Percentiles rank a stretch among this genome's conserved stretches.
Conservation (phyloP, 2,888 invertebrate genomes). For the Pheosia tremula region DNA sequence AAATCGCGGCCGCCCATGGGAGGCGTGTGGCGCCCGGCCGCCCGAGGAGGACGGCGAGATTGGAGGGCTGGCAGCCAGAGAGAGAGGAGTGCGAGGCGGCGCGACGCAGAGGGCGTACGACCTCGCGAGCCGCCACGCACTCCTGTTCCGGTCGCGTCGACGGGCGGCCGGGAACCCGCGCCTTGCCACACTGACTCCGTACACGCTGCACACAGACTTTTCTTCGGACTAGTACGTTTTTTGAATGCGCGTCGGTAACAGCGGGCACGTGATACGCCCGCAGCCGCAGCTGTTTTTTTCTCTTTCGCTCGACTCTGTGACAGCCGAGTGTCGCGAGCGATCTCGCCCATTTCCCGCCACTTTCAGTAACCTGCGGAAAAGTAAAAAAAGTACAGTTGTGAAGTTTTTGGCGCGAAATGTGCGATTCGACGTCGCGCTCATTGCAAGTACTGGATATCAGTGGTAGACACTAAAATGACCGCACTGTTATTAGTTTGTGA, state of each 20-base stretch:
- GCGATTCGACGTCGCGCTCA: constrained; percentile 41
- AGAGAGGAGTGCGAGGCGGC: constrained; percentile 81
- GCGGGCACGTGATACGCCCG: constrained; percentile 80
- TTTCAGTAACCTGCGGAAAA: constrained; percentile 59
- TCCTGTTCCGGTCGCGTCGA: constrained; percentile 83
- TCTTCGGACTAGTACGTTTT: constrained; percentile 70
- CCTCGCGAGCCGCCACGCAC: constrained; percentile 79
- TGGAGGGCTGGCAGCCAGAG: constrained; percentile 50
- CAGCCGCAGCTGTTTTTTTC: constrained; percentile 75
- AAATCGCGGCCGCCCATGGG: constrained; percentile 84
- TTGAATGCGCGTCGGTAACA: constrained; percentile 79
- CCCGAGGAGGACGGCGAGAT: constrained; percentile 63
- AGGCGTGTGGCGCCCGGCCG: constrained; percentile 75
- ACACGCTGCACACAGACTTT: constrained; percentile 69
- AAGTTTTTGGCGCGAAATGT: constrained; percentile 82
- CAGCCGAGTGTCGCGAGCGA: constrained; percentile 76
- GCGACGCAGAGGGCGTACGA: constrained; percentile 84
- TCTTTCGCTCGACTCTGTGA: constrained; percentile 75
- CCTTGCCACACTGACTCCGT: constrained; percentile 75
- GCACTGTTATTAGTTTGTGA: constrained; percentile 61
- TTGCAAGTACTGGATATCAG: constrained; percentile 48
- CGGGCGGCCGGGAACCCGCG: constrained; percentile 82
- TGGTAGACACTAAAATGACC: constrained; percentile 64
- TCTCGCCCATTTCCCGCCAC: constrained; percentile 75
- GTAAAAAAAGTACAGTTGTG: constrained; percentile 44